Conservation (phyloP, 2,888 invertebrate genomes). For the Sisyra nigra region DNA sequence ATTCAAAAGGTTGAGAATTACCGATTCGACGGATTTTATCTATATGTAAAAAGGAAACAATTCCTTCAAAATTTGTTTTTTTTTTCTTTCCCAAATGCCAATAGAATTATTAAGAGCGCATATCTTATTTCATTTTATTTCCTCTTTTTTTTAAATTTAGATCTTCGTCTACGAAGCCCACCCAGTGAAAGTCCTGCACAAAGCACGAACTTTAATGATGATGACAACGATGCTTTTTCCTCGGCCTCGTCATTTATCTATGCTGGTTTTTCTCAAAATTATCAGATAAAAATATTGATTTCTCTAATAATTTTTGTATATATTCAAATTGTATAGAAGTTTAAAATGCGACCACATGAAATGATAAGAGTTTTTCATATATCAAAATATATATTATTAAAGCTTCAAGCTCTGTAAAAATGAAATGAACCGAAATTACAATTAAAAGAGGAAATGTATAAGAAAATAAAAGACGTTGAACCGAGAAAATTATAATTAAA, state of each 20-base stretch:
- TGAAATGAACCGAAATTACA: too few relatives aligned
- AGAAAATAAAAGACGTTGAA: too few relatives aligned
- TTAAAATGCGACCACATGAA: too few relatives aligned
- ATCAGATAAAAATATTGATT: too few relatives aligned
- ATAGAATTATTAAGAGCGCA: not conserved
- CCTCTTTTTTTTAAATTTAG: conserved; percentile 15
- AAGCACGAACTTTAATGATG: conserved; percentile 14
- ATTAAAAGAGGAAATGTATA: too few relatives aligned
- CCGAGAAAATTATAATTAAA: too few relatives aligned
- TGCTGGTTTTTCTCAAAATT: not conserved
- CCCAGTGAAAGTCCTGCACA: conserved; percentile 19
- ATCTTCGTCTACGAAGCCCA: conserved; percentile 21
- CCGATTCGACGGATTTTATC: not conserved
- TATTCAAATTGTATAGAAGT: too few relatives aligned
- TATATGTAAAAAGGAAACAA: not conserved
- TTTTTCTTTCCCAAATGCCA: not conserved
- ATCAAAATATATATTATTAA: too few relatives aligned
- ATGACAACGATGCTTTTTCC: conserved; percentile 16
- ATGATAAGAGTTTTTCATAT: too few relatives aligned
- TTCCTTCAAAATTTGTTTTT: not conserved
- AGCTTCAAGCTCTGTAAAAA: too few relatives aligned
- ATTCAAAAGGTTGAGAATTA: not conserved
- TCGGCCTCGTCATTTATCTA: conserved; percentile 11
- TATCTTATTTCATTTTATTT: not conserved
- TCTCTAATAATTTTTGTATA: too few relatives aligned